These are phyloP conservation scores for Anhinga anhinga DNA, from an alignment of 2,113 vertebrate species.

Conservation along the genomic window DNA sequence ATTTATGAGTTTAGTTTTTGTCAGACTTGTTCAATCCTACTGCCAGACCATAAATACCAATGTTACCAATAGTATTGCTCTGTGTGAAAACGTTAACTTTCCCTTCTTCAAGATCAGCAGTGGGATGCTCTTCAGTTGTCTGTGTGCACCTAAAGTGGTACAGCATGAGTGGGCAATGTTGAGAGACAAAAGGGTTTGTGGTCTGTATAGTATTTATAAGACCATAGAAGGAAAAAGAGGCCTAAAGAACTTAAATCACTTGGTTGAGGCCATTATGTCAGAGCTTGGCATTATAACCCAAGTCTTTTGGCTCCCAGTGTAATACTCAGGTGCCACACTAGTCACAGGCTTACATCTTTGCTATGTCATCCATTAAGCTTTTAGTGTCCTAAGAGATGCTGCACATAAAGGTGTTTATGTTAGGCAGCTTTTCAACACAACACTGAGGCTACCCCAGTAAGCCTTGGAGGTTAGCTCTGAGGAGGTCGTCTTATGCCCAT, in stretches of 20 bases:
- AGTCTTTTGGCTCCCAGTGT: not conserved
- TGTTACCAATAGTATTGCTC: not conserved
- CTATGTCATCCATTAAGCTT: not conserved
- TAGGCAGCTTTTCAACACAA: not conserved
- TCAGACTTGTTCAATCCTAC: not conserved
- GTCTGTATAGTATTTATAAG: not conserved
- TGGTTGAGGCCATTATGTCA: not conserved
- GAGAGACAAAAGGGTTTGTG: not conserved
- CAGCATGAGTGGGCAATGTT: accelerated
- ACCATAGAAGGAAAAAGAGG: not conserved
- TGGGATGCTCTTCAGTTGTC: not conserved
- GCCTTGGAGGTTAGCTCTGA: not conserved
- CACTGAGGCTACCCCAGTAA: not conserved
- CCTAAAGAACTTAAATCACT: not conserved
- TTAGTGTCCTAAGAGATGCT: not conserved
- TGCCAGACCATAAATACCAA: not conserved
- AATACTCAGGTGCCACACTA: not conserved
- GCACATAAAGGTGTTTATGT: not conserved
- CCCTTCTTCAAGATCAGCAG: not conserved
- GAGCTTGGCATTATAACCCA: not conserved
- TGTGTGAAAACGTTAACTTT: not conserved
- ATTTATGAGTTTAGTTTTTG: not conserved
- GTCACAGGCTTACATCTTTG: not conserved
- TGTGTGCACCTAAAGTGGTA: not conserved
- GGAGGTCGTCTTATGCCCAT: accelerated